phyloP scores from a whole-genome alignment of 2,888 invertebrate species.

The Scaptomyza tumidula region DNA sequence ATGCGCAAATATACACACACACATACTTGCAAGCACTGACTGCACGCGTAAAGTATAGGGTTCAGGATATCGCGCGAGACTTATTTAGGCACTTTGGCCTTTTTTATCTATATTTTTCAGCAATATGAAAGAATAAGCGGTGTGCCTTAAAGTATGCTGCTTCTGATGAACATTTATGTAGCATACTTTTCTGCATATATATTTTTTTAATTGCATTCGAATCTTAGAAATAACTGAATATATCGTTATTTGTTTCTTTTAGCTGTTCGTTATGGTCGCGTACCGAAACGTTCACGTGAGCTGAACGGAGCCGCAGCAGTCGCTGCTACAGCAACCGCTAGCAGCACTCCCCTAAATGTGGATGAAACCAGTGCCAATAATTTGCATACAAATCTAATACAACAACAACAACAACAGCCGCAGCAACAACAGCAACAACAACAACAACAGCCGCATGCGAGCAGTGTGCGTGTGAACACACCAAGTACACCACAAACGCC shows the following conservation, averaged over 20 bases:
- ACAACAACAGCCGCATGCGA: slow-evolving; percentile 72
- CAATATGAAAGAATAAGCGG: too few relatives aligned
- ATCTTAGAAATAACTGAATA: background rate
- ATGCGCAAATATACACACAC: too few relatives aligned
- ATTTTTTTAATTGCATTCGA: background rate
- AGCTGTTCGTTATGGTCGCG: slow-evolving; percentile 98
- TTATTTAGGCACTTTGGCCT: too few relatives aligned
- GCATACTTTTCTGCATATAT: slow-evolving; percentile 22
- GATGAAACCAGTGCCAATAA: slow-evolving; percentile 67
- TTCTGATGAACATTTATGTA: background rate
- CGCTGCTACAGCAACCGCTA: slow-evolving; percentile 48
- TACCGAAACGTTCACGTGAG: slow-evolving; percentile 96
- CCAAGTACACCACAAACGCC: slow-evolving; percentile 86
- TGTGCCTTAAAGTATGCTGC: too few relatives aligned
- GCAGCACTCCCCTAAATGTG: slow-evolving; percentile 65
- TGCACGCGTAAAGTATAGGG: too few relatives aligned
- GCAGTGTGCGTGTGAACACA: slow-evolving; percentile 84
- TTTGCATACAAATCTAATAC: slow-evolving; percentile 63
- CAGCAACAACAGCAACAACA: slow-evolving; percentile 61
- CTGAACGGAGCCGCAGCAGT: slow-evolving; percentile 85
- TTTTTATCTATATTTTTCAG: too few relatives aligned
- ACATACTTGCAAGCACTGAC: too few relatives aligned
- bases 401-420: slow-evolving; percentile 36
- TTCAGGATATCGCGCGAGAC: too few relatives aligned
- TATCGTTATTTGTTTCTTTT: slow-evolving; percentile 72